Conservation (phyloP, 1,140 invertebrate species). For the Mercenaria mercenaria region DNA sequence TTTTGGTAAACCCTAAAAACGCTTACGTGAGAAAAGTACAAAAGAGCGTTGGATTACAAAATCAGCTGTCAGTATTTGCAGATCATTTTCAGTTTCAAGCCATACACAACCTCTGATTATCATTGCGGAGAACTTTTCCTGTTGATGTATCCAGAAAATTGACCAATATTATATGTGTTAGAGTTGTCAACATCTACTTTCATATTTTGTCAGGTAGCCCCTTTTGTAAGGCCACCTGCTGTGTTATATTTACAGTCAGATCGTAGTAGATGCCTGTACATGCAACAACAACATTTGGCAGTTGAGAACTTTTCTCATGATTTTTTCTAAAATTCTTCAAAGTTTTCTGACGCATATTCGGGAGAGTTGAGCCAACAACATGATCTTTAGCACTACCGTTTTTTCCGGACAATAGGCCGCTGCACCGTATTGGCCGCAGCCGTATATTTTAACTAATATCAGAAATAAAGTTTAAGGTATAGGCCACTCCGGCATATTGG, state of each 20-base stretch:
- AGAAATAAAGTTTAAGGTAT: neutral
- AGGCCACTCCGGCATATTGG: neutral
- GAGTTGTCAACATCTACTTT: slow-evolving; percentile 17
- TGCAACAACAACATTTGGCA: neutral
- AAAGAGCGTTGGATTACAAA: too few relatives aligned
- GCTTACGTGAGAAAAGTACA: too few relatives aligned
- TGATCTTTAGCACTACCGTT: slow-evolving; percentile 14
- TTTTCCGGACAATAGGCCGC: too few relatives aligned
- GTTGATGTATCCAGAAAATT: slow-evolving; percentile 34
- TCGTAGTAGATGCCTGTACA: slow-evolving; percentile 16
- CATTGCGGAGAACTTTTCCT: slow-evolving; percentile 1
- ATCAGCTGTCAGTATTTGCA: too few relatives aligned
- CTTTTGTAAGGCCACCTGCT: slow-evolving; percentile 42
- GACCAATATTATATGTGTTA: slow-evolving; percentile 8
- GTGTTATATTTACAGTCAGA: slow-evolving; percentile 45
- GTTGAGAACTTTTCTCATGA: slow-evolving; percentile 22
- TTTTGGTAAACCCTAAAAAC: too few relatives aligned
- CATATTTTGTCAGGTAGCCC: slow-evolving; percentile 33
- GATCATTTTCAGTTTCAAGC: too few relatives aligned
- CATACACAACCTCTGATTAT: neutral
- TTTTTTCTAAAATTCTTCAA: neutral
- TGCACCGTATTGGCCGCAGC: too few relatives aligned
- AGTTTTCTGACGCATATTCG: slow-evolving; percentile 1
- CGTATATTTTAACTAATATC: too few relatives aligned
- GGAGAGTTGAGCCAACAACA: slow-evolving; percentile 15